These are phyloP conservation scores for Hipparchia sbordonii DNA, from an alignment of 2,888 invertebrate species.

Conservation along the genomic window DNA sequence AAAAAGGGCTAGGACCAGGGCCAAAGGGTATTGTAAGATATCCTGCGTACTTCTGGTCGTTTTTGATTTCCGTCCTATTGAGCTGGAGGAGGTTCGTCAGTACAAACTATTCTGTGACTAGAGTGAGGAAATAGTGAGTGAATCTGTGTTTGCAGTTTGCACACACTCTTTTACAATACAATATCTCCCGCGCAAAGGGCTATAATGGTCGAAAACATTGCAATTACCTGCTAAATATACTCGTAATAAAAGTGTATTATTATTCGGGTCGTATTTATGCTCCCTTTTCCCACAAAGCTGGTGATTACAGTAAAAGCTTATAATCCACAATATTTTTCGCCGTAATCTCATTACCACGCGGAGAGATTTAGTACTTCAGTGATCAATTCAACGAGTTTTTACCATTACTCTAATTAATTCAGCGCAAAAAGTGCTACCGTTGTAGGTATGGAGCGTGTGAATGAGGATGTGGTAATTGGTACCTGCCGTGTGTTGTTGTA, in stretches of 20 bases:
- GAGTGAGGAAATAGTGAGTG: too few relatives aligned
- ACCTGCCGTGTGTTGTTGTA: constrained; percentile 9
- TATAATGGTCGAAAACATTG: too few relatives aligned
- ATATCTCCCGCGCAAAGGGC: too few relatives aligned
- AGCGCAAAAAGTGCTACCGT: constrained; percentile 48
- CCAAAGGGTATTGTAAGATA: too few relatives aligned
- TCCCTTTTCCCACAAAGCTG: background rate
- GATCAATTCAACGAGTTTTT: constrained; percentile 55
- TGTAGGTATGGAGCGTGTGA: constrained; percentile 10
- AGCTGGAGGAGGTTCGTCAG: too few relatives aligned
- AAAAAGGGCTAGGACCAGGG: too few relatives aligned
- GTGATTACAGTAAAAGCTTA: background rate
- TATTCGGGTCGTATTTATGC: background rate
- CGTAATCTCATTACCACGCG: constrained; percentile 5
- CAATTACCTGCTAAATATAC: too few relatives aligned
- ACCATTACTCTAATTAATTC: constrained; percentile 56
- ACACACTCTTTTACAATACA: too few relatives aligned
- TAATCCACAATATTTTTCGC: constrained; percentile 2
- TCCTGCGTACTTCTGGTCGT: too few relatives aligned
- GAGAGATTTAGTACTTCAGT: constrained; percentile 12
- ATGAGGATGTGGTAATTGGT: constrained; percentile 9
- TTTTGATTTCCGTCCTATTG: too few relatives aligned
- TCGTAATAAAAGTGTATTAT: background rate
- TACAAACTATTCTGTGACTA: too few relatives aligned
- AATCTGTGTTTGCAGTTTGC: too few relatives aligned